Base-by-base conservation (phyloP, 2,113 vertebrate genomes). In the Globicephala melas region DNA sequence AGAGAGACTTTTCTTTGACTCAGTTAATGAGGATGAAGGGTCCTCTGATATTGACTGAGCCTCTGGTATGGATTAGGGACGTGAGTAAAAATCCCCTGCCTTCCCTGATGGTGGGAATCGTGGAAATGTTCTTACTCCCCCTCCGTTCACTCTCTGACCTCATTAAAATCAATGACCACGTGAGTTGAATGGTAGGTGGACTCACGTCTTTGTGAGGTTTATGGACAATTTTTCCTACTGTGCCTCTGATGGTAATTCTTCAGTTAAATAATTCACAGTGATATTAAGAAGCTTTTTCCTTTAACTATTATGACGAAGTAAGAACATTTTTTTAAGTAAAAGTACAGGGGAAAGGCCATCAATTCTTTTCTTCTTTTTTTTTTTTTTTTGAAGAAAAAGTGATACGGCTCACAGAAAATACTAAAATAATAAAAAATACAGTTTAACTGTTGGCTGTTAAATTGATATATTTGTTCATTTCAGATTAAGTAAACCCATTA, bases 161-260 rank as follows among this genome's bases (percentile, higher is more conserved):
- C 98, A 98, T 98, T 98, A 98, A 98, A 98, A 97, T 97, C 96
- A 98, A 98, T 98, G 96, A 97, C 65, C 83, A 92, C 96, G 0
- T 95, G 86, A 31, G 80, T 84, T 76, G 33, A 26, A 96, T 0
- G 5, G 71, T 84, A 94, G 71, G 83, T 94, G 94, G 95, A 93
- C 96, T 94, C 81, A 71, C 94, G 96, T 94, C 93, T 98, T 97
- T 97, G 81, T 71, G 89, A 94, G 82, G 62, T 96, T 97, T 97
- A 79, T 90, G 96, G 80, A 94, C 79, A 93, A 95, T 96, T 98
- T 97, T 97, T 77, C 67, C 58, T 97, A 36, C 58, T 31, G 73
- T 85, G 93, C 31, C 68, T 97, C 79, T 79, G 95, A 94, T 89
- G 97, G 93, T 96, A 96, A 97, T 97, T 97, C 97, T 79, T 95